Evolutionary conservation across 1,140 invertebrate genomes (phyloP).

Genomic region (Drosophila sproati): DNA sequence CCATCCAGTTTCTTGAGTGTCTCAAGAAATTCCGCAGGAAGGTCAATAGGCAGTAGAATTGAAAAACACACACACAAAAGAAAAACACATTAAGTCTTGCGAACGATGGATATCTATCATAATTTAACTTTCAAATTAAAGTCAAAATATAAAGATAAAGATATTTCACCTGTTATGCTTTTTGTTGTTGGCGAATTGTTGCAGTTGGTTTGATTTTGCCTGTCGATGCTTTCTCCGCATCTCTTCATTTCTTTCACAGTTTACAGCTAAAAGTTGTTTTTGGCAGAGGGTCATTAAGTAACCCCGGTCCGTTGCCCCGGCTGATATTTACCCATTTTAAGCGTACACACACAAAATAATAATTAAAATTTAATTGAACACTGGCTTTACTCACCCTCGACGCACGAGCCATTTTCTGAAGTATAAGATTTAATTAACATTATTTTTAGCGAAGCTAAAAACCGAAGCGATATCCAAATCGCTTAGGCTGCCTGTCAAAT

Average conservation of each 20-base stretch:
- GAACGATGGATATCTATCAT: neutral
- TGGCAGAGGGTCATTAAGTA: slow-evolving; percentile 76
- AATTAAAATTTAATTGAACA: slow-evolving; percentile 73
- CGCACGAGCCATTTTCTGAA: slow-evolving; percentile 30
- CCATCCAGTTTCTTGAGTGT: too few species aligned
- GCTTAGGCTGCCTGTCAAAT: slow-evolving; percentile 70
- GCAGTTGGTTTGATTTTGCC: slow-evolving; percentile 62
- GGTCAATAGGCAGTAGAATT: too few species aligned
- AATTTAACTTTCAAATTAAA: neutral
- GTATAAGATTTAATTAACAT: slow-evolving; percentile 63
- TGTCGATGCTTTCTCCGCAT: slow-evolving; percentile 74
- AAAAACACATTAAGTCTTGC: slow-evolving; percentile 34
- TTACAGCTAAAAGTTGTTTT: slow-evolving; percentile 51
- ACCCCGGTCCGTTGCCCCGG: slow-evolving; percentile 36
- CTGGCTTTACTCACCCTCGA: slow-evolving; percentile 6
- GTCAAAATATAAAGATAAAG: slow-evolving; percentile 5
- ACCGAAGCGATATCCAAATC: slow-evolving; percentile 34
- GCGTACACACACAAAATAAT: slow-evolving; percentile 51
- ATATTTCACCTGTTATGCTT: slow-evolving; percentile 59
- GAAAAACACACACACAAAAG: neutral
- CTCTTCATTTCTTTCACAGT: slow-evolving; percentile 78
- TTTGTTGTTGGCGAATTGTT: slow-evolving; percentile 64
- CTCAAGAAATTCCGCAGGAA: too few species aligned
- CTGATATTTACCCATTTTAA: slow-evolving; percentile 33
- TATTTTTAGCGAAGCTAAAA: slow-evolving; percentile 44